Percentiles rank a stretch among this genome's conserved stretches.
Conservation (phyloP, 2,797 vertebrate species). For the Hemibagrus guttatus region DNA sequence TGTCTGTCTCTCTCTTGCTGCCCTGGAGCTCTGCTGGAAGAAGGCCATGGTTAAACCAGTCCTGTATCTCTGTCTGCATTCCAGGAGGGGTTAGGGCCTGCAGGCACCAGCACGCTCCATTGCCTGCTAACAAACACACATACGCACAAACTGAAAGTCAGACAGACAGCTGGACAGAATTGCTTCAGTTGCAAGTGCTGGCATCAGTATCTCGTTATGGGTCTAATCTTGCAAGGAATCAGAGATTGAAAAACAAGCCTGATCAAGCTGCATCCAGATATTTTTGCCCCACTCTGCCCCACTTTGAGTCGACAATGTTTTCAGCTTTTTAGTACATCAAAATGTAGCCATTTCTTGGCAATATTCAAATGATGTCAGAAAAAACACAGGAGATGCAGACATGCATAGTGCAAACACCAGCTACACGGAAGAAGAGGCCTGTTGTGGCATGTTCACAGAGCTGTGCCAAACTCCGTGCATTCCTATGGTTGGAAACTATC, state of each 20-base stretch:
- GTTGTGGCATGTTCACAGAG: constrained; percentile 40
- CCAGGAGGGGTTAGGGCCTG: constrained; percentile 44
- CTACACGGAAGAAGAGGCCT: neutral
- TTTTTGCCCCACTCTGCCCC: neutral
- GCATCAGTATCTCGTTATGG: constrained; percentile 10
- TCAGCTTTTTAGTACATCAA: neutral
- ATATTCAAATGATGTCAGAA: neutral
- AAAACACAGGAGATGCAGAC: neutral
- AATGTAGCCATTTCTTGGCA: constrained; percentile 5
- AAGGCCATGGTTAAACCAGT: constrained; percentile 43
- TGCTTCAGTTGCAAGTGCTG: constrained; percentile 31
- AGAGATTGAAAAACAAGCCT: constrained; percentile 11
- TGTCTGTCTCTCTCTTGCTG: constrained; percentile 31
- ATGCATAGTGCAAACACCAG: neutral
- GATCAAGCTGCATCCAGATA: constrained; percentile 7
- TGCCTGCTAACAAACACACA: constrained; percentile 47
- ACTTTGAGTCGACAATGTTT: neutral
- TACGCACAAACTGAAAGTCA: constrained; percentile 32
- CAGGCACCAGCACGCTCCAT: constrained; percentile 49
- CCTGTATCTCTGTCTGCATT: constrained; percentile 51
- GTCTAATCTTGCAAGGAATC: constrained; percentile 11
- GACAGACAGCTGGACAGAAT: constrained; percentile 19
- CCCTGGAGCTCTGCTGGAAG: constrained; percentile 46
- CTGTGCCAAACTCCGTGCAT: constrained; percentile 34
- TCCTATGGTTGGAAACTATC: constrained; percentile 38